These are phyloP conservation scores for Chloroclysta siterata DNA, from an alignment of 2,888 invertebrate genomes.

Conservation along the genomic window DNA sequence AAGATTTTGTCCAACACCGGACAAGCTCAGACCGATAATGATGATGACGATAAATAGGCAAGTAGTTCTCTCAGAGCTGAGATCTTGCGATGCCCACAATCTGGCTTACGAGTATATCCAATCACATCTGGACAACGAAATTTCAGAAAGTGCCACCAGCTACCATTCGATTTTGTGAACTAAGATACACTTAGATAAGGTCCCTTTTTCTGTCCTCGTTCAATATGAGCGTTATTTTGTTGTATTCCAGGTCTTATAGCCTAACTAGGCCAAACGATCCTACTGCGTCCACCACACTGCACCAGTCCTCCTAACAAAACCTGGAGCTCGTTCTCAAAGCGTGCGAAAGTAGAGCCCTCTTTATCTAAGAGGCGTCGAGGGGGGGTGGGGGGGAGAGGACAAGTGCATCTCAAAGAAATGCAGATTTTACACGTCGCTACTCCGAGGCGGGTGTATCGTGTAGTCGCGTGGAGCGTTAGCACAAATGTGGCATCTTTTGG, in stretches of 20 bases:
- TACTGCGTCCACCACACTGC: conserved; percentile 22
- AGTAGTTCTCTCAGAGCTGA: too few relatives aligned
- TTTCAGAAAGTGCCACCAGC: too few relatives aligned
- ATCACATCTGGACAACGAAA: too few relatives aligned
- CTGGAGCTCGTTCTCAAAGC: conserved; percentile 76
- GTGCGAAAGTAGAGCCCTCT: conserved; percentile 81
- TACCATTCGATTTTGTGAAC: too few relatives aligned
- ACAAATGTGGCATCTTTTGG: conserved; percentile 33
- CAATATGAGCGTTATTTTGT: too few relatives aligned
- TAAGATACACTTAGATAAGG: too few relatives aligned
- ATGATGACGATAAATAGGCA: too few relatives aligned
- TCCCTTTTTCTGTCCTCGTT: too few relatives aligned
- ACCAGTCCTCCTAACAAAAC: conserved; percentile 70
- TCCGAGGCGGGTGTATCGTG: conserved; percentile 77
- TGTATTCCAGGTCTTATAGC: not conserved
- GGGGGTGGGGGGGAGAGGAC: conserved; percentile 56
- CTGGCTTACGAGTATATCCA: too few relatives aligned
- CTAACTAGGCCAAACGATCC: conserved; percentile 12
- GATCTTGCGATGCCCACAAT: too few relatives aligned
- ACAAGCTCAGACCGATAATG: too few relatives aligned
- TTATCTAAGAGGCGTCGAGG: conserved; percentile 76
- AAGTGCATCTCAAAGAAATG: conserved; percentile 86
- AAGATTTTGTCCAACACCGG: too few relatives aligned
- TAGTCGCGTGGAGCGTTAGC: conserved; percentile 53
- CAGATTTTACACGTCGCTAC: conserved; percentile 85